Conservation (phyloP, 2,888 invertebrate genomes). For the Polylopha cassiicola region DNA sequence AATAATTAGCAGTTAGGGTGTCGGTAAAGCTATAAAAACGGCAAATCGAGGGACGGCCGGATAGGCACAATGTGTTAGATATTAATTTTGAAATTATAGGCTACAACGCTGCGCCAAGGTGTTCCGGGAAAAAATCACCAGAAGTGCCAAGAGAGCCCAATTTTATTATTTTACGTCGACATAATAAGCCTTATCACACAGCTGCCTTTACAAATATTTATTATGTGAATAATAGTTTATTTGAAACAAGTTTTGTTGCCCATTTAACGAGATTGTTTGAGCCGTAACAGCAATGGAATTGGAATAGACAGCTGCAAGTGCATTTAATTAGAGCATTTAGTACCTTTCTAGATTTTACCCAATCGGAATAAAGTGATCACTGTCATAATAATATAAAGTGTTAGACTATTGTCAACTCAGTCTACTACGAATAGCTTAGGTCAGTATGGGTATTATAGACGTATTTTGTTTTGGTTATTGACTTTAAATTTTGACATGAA, state of each 20-base stretch:
- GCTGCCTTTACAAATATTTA: slow-evolving; percentile 74
- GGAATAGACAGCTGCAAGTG: too few species aligned
- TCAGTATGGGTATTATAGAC: too few species aligned
- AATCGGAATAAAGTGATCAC: too few species aligned
- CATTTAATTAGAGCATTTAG: too few species aligned
- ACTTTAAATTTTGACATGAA: too few species aligned
- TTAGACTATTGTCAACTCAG: too few species aligned
- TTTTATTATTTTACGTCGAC: slow-evolving; percentile 64
- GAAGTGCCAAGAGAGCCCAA: slow-evolving; percentile 69
- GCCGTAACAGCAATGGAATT: too few species aligned
- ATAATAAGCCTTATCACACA: slow-evolving; percentile 63
- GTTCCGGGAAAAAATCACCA: slow-evolving; percentile 66
- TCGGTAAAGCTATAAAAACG: slow-evolving; percentile 65
- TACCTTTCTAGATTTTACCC: too few species aligned
- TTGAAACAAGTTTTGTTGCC: slow-evolving; percentile 16
- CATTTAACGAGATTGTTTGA: slow-evolving; percentile 2
- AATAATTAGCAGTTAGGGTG: slow-evolving; percentile 67
- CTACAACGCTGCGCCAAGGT: slow-evolving; percentile 58
- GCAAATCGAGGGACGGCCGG: slow-evolving; percentile 62
- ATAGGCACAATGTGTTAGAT: slow-evolving; percentile 75
- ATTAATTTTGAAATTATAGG: slow-evolving; percentile 74
- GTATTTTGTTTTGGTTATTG: too few species aligned
- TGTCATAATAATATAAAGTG: too few species aligned
- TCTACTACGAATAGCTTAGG: too few species aligned
- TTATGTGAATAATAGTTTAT: slow-evolving; percentile 46